A percentile compares a stretch with the other conserved stretches of the same genome.
These are phyloP conservation scores for Synchiropus splendidus DNA, from an alignment of 2,113 vertebrate species.

Conservation along the genomic window DNA sequence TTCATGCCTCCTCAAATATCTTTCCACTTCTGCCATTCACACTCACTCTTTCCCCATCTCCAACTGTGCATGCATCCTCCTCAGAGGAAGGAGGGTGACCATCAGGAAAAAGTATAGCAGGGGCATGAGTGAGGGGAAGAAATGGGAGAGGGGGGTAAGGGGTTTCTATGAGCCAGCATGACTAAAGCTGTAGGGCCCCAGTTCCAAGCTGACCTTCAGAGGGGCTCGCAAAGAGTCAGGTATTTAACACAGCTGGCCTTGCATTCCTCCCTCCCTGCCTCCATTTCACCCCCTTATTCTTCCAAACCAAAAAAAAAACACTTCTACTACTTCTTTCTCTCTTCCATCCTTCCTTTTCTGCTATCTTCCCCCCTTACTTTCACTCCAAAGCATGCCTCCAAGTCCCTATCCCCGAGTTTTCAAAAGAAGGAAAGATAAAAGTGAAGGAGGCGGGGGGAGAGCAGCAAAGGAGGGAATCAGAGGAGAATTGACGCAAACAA, in stretches of 20 bases:
- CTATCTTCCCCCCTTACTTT: slow-evolving; percentile 37
- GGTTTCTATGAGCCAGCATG: slow-evolving; percentile 49
- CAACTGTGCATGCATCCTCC: slow-evolving; percentile 51
- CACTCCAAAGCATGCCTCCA: slow-evolving; percentile 61
- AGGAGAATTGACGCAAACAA: slow-evolving; percentile 54
- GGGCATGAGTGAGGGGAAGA: slow-evolving; percentile 29
- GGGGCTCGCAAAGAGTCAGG: slow-evolving; percentile 68
- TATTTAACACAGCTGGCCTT: slow-evolving; percentile 73
- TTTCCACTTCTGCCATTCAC: slow-evolving; percentile 28
- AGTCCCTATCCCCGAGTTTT: slow-evolving; percentile 59
- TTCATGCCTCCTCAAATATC: slow-evolving; percentile 36
- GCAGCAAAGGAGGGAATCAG: slow-evolving; percentile 61
- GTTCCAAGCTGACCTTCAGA: slow-evolving; percentile 64
- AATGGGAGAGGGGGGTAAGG: slow-evolving; percentile 16
- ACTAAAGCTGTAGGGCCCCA: slow-evolving; percentile 61
- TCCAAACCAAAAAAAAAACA: slow-evolving; percentile 4
- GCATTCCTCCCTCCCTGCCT: slow-evolving; percentile 67
- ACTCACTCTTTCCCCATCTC: slow-evolving; percentile 33
- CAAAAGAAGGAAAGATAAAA: slow-evolving; percentile 49
- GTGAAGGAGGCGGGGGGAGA: slow-evolving; percentile 37
- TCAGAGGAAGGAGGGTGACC: slow-evolving; percentile 20
- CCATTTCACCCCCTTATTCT: slow-evolving; percentile 55
- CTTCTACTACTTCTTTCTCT: slow-evolving; percentile 40
- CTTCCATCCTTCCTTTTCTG: slow-evolving; percentile 39
- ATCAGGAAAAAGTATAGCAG: slow-evolving; percentile 8